Evolutionary conservation across 2,113 vertebrate species (phyloP).

Genomic region (Petrocephalus zakoni): DNA sequence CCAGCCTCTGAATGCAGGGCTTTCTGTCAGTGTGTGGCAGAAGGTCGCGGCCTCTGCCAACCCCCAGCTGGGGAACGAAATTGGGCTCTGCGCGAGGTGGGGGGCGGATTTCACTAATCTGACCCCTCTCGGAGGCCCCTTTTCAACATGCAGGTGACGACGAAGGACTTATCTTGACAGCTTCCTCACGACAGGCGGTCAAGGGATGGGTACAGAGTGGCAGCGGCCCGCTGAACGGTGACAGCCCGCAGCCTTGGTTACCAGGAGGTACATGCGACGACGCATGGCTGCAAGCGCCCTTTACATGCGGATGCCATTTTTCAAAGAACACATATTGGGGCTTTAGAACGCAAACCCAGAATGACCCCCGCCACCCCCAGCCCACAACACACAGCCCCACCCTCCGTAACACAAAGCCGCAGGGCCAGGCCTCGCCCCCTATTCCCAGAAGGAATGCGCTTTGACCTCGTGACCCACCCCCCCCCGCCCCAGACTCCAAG

Average conservation of each 20-base stretch:
- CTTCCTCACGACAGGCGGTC: neutral
- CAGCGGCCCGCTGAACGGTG: neutral
- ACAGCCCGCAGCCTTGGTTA: neutral
- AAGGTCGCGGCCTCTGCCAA: neutral
- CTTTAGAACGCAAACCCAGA: neutral
- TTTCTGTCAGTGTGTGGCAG: slow-evolving; percentile 28
- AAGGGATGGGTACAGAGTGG: neutral
- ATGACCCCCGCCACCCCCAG: slow-evolving; percentile 12
- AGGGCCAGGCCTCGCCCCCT: slow-evolving; percentile 20
- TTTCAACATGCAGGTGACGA: neutral
- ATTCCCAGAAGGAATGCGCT: slow-evolving; percentile 49
- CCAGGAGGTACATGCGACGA: neutral
- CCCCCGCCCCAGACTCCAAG: slow-evolving; percentile 62
- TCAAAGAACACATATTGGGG: neutral
- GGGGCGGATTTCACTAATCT: neutral
- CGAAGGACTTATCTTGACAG: neutral
- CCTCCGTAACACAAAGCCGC: neutral
- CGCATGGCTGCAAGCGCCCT: neutral
- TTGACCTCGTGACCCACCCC: slow-evolving; percentile 54
- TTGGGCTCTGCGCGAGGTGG: neutral
- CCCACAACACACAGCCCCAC: neutral
- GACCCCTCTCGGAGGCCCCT: neutral
- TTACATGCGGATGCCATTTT: neutral
- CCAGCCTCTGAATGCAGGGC: slow-evolving; percentile 24
- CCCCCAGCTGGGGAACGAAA: neutral